Evolutionary conservation across 2,797 vertebrate species (phyloP), one percentile per base, ranked within the genome.

Genomic region (Hydrocynus forskahlii): DNA sequence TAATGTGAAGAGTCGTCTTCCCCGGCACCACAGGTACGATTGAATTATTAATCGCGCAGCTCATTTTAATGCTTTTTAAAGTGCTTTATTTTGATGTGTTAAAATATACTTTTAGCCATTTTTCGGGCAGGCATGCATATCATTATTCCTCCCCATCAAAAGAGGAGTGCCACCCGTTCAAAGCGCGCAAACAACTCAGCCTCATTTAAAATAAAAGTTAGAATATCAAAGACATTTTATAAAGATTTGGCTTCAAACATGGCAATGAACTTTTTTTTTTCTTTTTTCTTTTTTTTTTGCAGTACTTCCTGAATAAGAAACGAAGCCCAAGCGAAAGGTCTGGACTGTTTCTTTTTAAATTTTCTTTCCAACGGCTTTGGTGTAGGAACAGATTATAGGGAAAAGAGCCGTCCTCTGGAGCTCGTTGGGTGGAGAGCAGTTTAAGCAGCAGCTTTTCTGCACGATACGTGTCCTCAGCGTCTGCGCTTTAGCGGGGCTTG

Each of bases 61-160:
- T 95, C 93, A 93, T 94, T 95, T 93, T 92, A 94, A 94, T 93
- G 94, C 93, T 93, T 94, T 95, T 94, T 93, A 93, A 94, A 94
- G 93, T 93, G 93, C 94, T 94, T 94, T 94, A 95, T 94, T 94
- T 94, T 94, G 93, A 95, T 93, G 93, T 93, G 93, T 93, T 95
- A 94, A 94, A 94, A 93, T 93, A 93, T 93, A 94, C 93, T 94
- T 94, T 94, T 93, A 94, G 92, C 93, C 92, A 93, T 94, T 94
- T 45, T 94, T 94, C 92, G 93, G 92, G 93, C 91, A 93, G 92
- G 89, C 92, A 93, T 94, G 94, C 93, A 94, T 94, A 94, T 94
- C 91, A 93, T 95, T 93, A 93, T 92, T 92, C 90, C 13, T 83
- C 83, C 78, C 93, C 93, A 93, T 95, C 92, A 94, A 94, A 94